Evolutionary conservation across 2,113 vertebrate species (phyloP), one percentile per base, ranked within the genome.

Genomic region (Nibea coibor): DNA sequence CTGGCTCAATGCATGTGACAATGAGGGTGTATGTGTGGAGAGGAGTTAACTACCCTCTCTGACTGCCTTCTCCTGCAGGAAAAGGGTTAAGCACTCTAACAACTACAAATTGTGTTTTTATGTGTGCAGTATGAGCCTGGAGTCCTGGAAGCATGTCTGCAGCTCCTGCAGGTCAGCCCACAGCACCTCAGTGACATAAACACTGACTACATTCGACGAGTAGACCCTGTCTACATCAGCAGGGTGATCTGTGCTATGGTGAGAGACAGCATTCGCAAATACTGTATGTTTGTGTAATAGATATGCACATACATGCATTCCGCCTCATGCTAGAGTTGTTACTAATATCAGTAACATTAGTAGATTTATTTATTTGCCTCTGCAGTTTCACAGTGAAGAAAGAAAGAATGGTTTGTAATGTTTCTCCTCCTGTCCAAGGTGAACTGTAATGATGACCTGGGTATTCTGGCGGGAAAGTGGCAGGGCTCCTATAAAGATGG

Each of bases 201-300:
- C 35, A 68, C 9, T 20, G 93, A 94, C 82, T 89, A 90, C 81
- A 10, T 47, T 9, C 50, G 4, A 2, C 56, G 89, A 62, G 64
- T 72, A 31, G 81, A 93, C 81, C 92, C 93, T 0, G 80, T 87
- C 47, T 92, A 93, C 87, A 64, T 94, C 43, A 86, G 91, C 89
- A 87, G 84, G 67, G 89, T 93, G 62, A 28, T 93, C 43, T 93
- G 93, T 24, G 89, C 91, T 1, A 91, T 93, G 93, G 93, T 93
- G 69, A 93, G 88, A 53, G 5, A 31, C 31, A 12, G 26, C 43
- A 42, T 6, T 31, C 2, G 19, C 11, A 50, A 11, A 64, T 4
- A 45, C 56, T 58, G 16, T 16, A 57, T 64, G 62, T 22, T 10
- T 28, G 28, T 54, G 31, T 1, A 0, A 63, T 24, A 10, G 8